Evolutionary conservation across 2,888 invertebrate genomes (phyloP), one percentile per base, ranked within the genome.

Genomic region (Microctonus aethiopoides): DNA sequence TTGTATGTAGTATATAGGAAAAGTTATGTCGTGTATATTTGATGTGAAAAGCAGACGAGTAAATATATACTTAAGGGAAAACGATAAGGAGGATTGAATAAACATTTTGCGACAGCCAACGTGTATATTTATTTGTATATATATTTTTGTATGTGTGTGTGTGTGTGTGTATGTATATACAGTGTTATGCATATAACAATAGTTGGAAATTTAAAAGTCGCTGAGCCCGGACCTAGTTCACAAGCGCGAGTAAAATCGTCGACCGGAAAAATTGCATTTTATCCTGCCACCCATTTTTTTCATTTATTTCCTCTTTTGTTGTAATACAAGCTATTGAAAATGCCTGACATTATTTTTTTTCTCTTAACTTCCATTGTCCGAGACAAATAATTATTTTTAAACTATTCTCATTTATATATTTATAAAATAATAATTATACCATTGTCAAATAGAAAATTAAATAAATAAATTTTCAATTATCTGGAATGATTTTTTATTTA

Each of bases 31-130:
- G 2, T 57, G 22, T n/a, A 32, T 22, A 41, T 41, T 46, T 46
- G 16, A 29, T 16, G 26, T 32, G 39, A 57, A 67, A 67, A 52
- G 59, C 66, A 29, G 68, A 66, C 79, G 78, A 79, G 81, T 83
- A 83, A 83, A 84, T 83, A 84, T 82, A 78, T 80, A 73, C 76
- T 76, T 72, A 56, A 13, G 57, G 76, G 78, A 79, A 68, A 76
- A 52, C 77, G 80, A 79, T 80, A 80, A 84, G 78, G 79, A 79
- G 77, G 84, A 86, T 84, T 81, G 85, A 85, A 85, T 86, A 85
- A 86, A 86, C 82, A 84, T 85, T 84, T 83, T 81, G 80, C 83
- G 77, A 79, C 80, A 80, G 83, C 83, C 80, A 82, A 46, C 41
- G n/a, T 11, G 32, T 59, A 34, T 24, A 34, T 59, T 7, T 36